These are phyloP conservation scores for Chironomus tepperi DNA, from an alignment of 1,140 invertebrate species.

Conservation along the genomic window DNA sequence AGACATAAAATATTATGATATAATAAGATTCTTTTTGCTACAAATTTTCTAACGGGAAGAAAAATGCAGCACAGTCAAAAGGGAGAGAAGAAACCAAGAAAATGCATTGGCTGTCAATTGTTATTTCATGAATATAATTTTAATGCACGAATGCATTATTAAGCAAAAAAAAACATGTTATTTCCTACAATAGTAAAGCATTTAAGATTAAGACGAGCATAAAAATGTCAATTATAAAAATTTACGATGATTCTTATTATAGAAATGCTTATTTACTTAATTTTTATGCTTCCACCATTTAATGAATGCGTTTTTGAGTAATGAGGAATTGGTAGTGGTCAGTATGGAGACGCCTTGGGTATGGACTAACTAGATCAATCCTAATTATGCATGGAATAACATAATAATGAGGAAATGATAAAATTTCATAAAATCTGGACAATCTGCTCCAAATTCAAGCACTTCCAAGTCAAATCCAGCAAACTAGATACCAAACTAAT, in stretches of 20 bases:
- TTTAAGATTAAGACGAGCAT: slow-evolving; percentile 13
- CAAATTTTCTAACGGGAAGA: not conserved
- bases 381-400: too few species aligned
- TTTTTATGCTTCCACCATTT: not conserved
- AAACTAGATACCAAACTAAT: not conserved
- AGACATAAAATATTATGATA: too few species aligned
- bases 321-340: not conserved
- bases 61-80: not conserved
- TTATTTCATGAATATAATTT: slow-evolving; percentile 1
- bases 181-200: slow-evolving; percentile 12
- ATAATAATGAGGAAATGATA: too few species aligned
- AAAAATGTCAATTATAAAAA: slow-evolving; percentile 15
- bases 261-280: not conserved
- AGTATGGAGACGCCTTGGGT: too few species aligned
- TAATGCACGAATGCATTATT: not conserved
- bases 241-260: slow-evolving; percentile 6
- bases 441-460: too few species aligned
- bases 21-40: not conserved
- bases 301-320: not conserved
- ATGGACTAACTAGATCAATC: too few species aligned
- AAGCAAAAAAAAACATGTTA: not conserved
- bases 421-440: too few species aligned
- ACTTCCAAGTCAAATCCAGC: too few species aligned
- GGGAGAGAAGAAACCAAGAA: not conserved
- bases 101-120: slow-evolving; percentile 10